Evolutionary conservation across 1,140 invertebrate species (phyloP).

Genomic region (Saxidomus purpurata): DNA sequence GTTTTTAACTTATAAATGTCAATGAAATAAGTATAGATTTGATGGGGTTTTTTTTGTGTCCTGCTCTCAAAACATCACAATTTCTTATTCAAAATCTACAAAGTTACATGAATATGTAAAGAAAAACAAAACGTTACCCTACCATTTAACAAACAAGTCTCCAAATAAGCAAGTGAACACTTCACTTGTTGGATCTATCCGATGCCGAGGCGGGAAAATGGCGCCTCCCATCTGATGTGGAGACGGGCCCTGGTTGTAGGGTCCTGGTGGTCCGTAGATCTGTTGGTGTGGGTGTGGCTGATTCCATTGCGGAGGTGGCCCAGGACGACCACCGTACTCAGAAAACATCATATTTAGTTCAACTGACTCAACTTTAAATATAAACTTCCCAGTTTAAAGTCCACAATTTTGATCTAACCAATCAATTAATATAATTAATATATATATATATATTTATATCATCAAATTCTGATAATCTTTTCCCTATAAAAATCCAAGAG

Average conservation of each 20-base stretch:
- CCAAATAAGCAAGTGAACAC: constrained; percentile 84
- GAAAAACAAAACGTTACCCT: no score
- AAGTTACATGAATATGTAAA: no score
- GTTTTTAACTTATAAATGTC: background rate
- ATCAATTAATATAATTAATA: no score
- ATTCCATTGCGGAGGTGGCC: constrained; percentile 66
- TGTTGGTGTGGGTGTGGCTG: constrained; percentile 62
- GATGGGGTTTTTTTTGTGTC: no score
- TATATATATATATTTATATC: no score
- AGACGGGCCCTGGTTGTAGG: constrained; percentile 57
- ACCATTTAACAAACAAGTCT: constrained; percentile 85
- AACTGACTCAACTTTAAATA: background rate
- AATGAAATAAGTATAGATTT: background rate
- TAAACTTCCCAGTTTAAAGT: background rate
- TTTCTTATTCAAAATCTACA: no score
- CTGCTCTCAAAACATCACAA: no score
- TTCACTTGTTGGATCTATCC: constrained; percentile 82
- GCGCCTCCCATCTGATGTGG: constrained; percentile 48
- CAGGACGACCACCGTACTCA: constrained; percentile 73
- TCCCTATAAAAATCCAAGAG: background rate
- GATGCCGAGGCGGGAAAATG: constrained; percentile 68
- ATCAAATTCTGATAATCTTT: no score
- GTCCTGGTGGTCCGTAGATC: constrained; percentile 61
- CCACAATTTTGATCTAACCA: background rate
- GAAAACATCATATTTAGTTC: constrained; percentile 75